phyloP scores from a whole-genome alignment of 2,113 vertebrate species.

The rabbit (Oryctolagus cuniculus) region mOryCun1.1 NC_091447.1:42800001-42800500 shows the following conservation, averaged over 20 bases:
- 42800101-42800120: neutral
- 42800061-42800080: neutral
- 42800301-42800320: constrained; percentile 35
- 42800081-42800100: neutral
- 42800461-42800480: constrained; percentile 62
- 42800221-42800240: neutral
- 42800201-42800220: constrained; percentile 51
- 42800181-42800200: constrained; percentile 14
- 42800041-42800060: neutral
- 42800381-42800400: constrained; percentile 21
- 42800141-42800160: neutral
- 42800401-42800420: constrained; percentile 56
- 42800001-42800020: neutral
- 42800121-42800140: neutral
- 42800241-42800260: neutral
- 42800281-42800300: neutral
- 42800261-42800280: constrained; percentile 48
- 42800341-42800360: neutral
- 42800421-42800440: constrained; percentile 24
- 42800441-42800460: constrained; percentile 53
- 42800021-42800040: neutral
- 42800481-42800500: constrained; percentile 40
- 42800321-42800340: neutral
- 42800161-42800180: constrained; percentile 13
- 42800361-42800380: neutral